A percentile compares a stretch with the other conserved stretches of the same genome.
Evolutionary conservation across 2,888 invertebrate genomes (phyloP).

Genomic region (Rhopalosiphum nymphaeae): DNA sequence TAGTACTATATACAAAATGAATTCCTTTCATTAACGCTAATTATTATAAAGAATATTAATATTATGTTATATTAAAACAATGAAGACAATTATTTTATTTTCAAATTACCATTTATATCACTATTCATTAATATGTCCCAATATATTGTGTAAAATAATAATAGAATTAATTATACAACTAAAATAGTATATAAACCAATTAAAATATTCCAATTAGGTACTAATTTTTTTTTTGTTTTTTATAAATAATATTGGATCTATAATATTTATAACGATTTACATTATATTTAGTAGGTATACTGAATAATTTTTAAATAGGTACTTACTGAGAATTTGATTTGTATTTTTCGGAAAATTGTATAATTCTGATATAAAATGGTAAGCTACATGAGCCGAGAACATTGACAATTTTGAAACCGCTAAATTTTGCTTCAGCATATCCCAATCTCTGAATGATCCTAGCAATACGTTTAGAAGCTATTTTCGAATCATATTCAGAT

Average conservation of each 20-base stretch:
- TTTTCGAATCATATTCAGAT: conserved; percentile 85
- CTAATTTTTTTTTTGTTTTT: too few relatives aligned
- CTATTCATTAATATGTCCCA: not conserved
- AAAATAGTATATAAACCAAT: too few relatives aligned
- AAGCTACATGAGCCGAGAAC: conserved; percentile 97
- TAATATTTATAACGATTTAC: not conserved
- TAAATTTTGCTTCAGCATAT: conserved; percentile 85
- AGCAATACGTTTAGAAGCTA: conserved; percentile 92
- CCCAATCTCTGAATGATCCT: conserved; percentile 92
- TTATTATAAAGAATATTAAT: not conserved
- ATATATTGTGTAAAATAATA: not conserved
- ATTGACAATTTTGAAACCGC: conserved; percentile 96
- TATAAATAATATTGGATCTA: not conserved
- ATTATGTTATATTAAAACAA: not conserved
- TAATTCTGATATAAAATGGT: conserved; percentile 96
- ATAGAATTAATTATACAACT: not conserved
- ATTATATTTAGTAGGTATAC: not conserved
- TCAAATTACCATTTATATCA: not conserved
- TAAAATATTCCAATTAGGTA: too few relatives aligned
- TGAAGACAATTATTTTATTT: not conserved
- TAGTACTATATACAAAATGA: not conserved
- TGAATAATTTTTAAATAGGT: not conserved
- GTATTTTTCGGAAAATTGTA: conserved; percentile 88
- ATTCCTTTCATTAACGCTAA: not conserved
- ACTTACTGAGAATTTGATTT: conserved; percentile 68